phyloP scores from a whole-genome alignment of 2,888 invertebrate genomes.

The Hedychridium roseum region DNA sequence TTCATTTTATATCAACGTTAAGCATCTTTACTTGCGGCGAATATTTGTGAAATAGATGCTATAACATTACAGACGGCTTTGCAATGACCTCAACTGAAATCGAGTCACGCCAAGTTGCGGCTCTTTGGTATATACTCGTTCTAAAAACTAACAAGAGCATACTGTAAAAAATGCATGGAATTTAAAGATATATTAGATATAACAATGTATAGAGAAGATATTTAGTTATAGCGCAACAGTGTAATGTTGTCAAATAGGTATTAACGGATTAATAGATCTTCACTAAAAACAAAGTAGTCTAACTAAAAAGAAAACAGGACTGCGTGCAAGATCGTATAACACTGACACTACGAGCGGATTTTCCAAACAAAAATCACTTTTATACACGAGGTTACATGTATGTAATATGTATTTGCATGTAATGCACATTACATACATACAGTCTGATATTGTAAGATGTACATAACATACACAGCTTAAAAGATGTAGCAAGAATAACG shows the following conservation, averaged over 20 bases:
- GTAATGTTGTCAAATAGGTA: slow-evolving; percentile 27
- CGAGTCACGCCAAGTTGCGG: slow-evolving; percentile 3
- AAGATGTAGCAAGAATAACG: slow-evolving; percentile 33
- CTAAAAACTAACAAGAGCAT: slow-evolving; percentile 20
- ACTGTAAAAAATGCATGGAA: slow-evolving; percentile 21
- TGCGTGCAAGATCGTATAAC: too few relatives aligned
- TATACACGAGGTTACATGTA: not conserved
- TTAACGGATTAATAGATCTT: slow-evolving; percentile 13
- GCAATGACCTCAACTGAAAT: not conserved
- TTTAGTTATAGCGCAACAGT: slow-evolving; percentile 26
- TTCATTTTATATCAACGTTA: slow-evolving; percentile 14
- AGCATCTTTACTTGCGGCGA: too few relatives aligned
- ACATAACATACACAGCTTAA: too few relatives aligned
- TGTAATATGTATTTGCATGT: not conserved
- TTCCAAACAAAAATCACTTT: not conserved
- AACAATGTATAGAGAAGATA: slow-evolving; percentile 28
- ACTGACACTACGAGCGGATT: too few relatives aligned
- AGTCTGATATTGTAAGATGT: too few relatives aligned
- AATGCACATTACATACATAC: too few relatives aligned
- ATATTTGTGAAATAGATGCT: too few relatives aligned
- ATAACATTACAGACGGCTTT: not conserved
- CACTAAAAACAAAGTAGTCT: not conserved
- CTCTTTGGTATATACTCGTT: slow-evolving; percentile 27
- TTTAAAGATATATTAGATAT: slow-evolving; percentile 20
- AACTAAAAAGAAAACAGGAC: too few relatives aligned